Base-by-base conservation (phyloP, 2,113 vertebrate species). In the Sisor rabdophorus region DNA sequence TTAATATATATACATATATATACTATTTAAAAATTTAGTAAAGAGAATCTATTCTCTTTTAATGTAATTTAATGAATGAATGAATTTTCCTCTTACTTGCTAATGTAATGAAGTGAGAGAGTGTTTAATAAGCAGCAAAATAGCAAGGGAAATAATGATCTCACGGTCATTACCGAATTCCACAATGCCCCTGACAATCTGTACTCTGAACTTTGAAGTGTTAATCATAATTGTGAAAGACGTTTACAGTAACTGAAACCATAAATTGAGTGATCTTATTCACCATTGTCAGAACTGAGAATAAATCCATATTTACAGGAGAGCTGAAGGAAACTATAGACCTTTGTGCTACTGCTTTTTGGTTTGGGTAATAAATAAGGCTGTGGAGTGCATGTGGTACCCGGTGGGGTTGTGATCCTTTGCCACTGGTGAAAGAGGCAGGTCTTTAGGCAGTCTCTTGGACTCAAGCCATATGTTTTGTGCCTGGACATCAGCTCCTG, bases 391-490 rank as follows among this genome's bases (percentile, higher is more conserved):
- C 9, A 24, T 56, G 44, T 7, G 59, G 10, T 76, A 98, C 97
- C 96, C 0, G 97, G 97, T 0, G 97, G 97, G n/a, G 97, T 96
- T 4, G 98, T 97, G 95, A 99, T 98, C 83, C 96, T 93, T 86
- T 98, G 96, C 97, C 97, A 99, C 88, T 99, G 98, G 90, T 99
- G 96, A 90, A 98, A 99, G 80, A 99, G 95, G 87, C 97, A 99
- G 79, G 96, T 98, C 89, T 98, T 99, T 91, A 98, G 95, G 91
- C 97, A 99, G 91, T 99, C 97, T 80, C 96, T 93, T 76, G 97
- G 97, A 91, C 96, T 99, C 92, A 99, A 94, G 89, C 95, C 98
- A 89, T 99, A 98, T 11, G 97, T 99, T 94, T 99, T 99, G 90
- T 99, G 97, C 88, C 97, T 93, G 75, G 97, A 99, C 97, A 98